Evolutionary conservation across 1,140 invertebrate species (phyloP), one percentile per base, ranked within the genome.

Genomic region (Tigriopus japonicus): DNA sequence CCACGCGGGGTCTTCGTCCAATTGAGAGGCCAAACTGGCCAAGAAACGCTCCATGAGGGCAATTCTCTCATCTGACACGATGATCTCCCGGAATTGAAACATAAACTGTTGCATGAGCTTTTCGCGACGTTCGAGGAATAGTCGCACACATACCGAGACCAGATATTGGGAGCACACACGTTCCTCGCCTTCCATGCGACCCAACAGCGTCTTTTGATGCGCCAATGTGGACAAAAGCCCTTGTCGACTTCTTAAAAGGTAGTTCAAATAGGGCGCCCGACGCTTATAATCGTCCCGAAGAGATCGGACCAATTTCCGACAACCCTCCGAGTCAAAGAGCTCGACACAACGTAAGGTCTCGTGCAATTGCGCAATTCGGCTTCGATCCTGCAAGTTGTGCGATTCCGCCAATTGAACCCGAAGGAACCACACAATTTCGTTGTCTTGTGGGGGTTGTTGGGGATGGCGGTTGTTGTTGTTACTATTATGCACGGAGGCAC

Each of bases 341-440:
- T 56, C 51, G 7, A 92, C 75, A 68, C 86, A 91, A 23, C 90
- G 77, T 56, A 94, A 71, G 0, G 87, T 87, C 72, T 88, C 85
- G 65, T 92, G 83, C 3, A 94, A 75, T 68, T 90, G 85, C n/a
- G 88, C 86, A 52, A 86, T 81, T 42, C 84, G 72, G 23, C 81
- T 79, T 67, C 84, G 78, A 67, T 92, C 80, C 66, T 87, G 84
- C 49, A 89, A 74, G 71, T 87, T 89, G 35, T 88, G 81, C 51
- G 87, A 86, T 72, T 91, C 88, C 12, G 89, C 87, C 61, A 92
- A 71, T 70, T 91, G 85, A 12, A 86, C 75, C 67, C 83, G 78
- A 17, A 90, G 73, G 67, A 88, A 81, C 14, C 78, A 77, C 41
- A 84, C 75, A 15, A 87, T 68, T 65, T 83, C 81, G 64, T 80